phyloP scores from a whole-genome alignment of 2,113 vertebrate genomes.

The Rhadina sibilatrix region DNA sequence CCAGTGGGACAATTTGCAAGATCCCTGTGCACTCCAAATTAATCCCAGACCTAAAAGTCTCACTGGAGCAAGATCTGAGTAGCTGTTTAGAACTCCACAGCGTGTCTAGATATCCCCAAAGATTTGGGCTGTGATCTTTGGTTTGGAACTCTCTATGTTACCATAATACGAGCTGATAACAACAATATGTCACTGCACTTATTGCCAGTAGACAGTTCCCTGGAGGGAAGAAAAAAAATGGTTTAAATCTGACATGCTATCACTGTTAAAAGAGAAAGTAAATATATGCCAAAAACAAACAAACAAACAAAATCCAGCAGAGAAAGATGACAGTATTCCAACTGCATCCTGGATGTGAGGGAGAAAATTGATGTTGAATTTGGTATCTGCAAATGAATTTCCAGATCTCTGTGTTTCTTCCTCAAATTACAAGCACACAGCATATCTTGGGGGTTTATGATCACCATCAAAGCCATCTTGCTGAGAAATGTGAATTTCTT shows the following conservation, averaged over 20 bases:
- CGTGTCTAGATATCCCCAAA: neutral
- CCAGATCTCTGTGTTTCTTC: neutral
- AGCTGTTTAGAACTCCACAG: neutral
- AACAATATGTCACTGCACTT: neutral
- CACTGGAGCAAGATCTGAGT: neutral
- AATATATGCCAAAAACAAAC: neutral
- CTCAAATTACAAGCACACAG: conserved; percentile 22
- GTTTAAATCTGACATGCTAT: neutral
- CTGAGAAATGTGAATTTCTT: conserved; percentile 25
- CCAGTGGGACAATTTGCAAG: neutral
- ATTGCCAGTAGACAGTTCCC: neutral
- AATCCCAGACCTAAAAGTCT: neutral
- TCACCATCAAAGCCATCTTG: conserved; percentile 13
- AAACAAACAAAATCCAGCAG: neutral
- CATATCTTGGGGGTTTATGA: conserved; percentile 10
- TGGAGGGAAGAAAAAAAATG: neutral
- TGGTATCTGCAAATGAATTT: neutral
- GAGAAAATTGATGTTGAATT: neutral
- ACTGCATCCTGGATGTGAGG: neutral
- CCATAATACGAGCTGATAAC: neutral
- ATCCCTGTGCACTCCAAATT: neutral
- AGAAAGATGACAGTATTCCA: neutral
- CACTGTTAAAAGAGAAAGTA: neutral
- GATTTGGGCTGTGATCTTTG: neutral
- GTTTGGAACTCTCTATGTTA: neutral